phyloP scores from a whole-genome alignment of 2,888 invertebrate species.

The Volucella inanis region DNA sequence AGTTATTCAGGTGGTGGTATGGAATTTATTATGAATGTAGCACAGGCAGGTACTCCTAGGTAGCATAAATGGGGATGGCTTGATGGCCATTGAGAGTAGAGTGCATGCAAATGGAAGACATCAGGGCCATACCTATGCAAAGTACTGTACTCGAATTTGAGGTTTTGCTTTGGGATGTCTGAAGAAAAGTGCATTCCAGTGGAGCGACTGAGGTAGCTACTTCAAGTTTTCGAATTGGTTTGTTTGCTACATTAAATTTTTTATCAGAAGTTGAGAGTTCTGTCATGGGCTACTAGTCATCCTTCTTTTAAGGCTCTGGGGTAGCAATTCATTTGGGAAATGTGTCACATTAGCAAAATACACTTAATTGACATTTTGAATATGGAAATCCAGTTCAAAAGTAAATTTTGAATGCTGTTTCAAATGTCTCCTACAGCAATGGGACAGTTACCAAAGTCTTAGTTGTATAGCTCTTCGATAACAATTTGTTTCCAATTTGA shows the following conservation, averaged over 20 bases:
- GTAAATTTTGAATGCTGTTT: no score
- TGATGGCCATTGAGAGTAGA: conserved; percentile 64
- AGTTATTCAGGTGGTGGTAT: conserved; percentile 45
- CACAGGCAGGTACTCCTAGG: conserved; percentile 20
- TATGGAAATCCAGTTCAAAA: neutral
- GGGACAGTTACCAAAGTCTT: no score
- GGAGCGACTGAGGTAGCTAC: conserved; percentile 2
- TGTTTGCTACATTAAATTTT: conserved; percentile 51
- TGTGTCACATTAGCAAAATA: conserved; percentile 23
- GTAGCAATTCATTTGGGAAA: conserved; percentile 54
- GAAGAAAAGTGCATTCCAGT: conserved; percentile 63
- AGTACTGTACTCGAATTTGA: conserved; percentile 1
- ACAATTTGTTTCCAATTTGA: no score
- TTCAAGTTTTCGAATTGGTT: neutral
- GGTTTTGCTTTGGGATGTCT: conserved; percentile 35
- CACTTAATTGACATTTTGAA: conserved; percentile 39
- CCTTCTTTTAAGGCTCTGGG: conserved; percentile 6
- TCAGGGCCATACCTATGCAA: conserved; percentile 50
- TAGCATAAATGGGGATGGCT: conserved; percentile 69
- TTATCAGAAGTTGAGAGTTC: conserved; percentile 45
- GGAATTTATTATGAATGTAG: conserved; percentile 74
- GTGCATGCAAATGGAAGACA: conserved; percentile 67
- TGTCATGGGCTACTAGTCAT: conserved; percentile 46
- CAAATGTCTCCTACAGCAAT: no score
- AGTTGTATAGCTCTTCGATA: no score